These are phyloP conservation scores for Corythornis madagascariensis DNA, from an alignment of 2,113 vertebrate genomes.

Conservation along the genomic window DNA sequence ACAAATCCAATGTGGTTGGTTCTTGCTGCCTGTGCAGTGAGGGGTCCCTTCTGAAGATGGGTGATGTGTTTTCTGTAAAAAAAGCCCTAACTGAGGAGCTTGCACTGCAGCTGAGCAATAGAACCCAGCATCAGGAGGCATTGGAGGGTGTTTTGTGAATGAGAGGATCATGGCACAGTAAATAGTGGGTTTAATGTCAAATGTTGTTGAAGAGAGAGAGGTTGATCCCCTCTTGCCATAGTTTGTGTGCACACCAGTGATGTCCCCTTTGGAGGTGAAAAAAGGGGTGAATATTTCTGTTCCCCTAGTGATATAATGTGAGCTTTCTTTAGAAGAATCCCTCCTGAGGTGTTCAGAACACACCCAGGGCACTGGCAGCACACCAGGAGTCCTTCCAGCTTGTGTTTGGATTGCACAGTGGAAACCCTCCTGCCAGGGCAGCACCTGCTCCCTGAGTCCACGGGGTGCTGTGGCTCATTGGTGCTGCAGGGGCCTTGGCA, in stretches of 20 bases:
- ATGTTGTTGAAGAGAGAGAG: background rate
- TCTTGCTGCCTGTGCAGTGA: background rate
- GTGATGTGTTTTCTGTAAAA: fast-evolving
- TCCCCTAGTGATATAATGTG: background rate
- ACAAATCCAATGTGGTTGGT: background rate
- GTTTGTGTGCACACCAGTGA: background rate
- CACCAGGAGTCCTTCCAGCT: background rate
- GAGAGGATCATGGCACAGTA: background rate
- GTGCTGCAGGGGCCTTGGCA: background rate
- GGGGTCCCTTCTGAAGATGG: background rate
- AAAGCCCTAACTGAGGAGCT: background rate
- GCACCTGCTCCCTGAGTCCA: background rate
- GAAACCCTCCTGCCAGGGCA: background rate
- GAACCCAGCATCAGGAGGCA: background rate
- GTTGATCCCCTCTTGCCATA: background rate
- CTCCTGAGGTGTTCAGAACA: background rate
- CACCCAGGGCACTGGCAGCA: background rate
- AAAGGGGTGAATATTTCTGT: background rate
- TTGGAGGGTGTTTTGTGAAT: background rate
- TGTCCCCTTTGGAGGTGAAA: background rate
- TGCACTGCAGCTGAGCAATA: background rate
- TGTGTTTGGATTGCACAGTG: background rate
- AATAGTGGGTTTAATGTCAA: background rate
- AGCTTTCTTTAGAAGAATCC: background rate
- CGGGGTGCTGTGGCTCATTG: background rate